phyloP scores from a whole-genome alignment of 1,140 invertebrate genomes.

The Dinothrombium tinctorium region DNA sequence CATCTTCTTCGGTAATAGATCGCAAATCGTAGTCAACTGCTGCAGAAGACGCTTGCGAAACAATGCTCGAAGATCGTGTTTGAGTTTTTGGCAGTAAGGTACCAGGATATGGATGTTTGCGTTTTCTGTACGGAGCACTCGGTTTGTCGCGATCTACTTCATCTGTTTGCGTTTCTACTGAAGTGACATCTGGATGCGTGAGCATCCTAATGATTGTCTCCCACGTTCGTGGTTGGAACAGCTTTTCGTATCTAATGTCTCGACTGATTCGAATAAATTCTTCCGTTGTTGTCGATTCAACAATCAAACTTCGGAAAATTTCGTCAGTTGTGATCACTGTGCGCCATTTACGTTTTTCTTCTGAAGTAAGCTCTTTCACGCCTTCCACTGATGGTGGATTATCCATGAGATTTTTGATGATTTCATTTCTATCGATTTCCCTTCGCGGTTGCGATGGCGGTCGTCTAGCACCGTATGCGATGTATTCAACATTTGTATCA shows the following conservation, averaged over 20 bases:
- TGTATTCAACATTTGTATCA: no score
- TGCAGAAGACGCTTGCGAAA: slow-evolving; percentile 21
- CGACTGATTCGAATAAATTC: slow-evolving; percentile 60
- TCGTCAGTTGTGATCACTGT: slow-evolving; percentile 71
- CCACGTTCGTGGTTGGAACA: slow-evolving; percentile 55
- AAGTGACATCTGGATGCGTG: slow-evolving; percentile 32
- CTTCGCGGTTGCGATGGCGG: no score
- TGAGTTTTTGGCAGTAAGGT: slow-evolving; percentile 23
- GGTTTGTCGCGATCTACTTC: slow-evolving; percentile 53
- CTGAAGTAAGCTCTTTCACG: slow-evolving; percentile 22
- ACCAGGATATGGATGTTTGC: slow-evolving; percentile 31
- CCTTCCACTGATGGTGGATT: not conserved
- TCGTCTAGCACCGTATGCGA: no score
- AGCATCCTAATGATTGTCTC: slow-evolving; percentile 72
- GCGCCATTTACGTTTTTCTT: slow-evolving; percentile 56
- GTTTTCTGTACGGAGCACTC: slow-evolving; percentile 36
- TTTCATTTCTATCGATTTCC: no score
- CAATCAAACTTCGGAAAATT: slow-evolving; percentile 48
- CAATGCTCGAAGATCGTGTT: slow-evolving; percentile 23
- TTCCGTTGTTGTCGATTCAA: slow-evolving; percentile 53
- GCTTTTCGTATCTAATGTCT: slow-evolving; percentile 39
- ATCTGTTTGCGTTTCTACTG: no score
- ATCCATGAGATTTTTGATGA: slow-evolving; percentile 8
- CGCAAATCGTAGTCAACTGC: slow-evolving; percentile 26
- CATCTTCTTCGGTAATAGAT: slow-evolving; percentile 71